These are phyloP conservation scores for Gasterosteus aculeatus DNA, from an alignment of 2,113 vertebrate species.

Conservation along the genomic window DNA sequence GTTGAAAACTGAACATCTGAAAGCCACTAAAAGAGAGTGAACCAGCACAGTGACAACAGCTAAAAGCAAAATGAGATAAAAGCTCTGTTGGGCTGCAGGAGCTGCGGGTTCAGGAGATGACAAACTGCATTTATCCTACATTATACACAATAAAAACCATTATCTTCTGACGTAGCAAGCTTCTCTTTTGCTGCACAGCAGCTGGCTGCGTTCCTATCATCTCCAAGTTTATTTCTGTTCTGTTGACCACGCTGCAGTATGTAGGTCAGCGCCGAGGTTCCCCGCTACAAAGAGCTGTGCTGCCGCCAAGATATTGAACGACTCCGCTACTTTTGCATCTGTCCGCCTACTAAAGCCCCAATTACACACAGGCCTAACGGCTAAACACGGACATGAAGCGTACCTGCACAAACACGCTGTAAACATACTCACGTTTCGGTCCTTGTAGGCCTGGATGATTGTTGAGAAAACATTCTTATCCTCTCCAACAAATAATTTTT, in stretches of 20 bases:
- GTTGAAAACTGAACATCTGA: background rate
- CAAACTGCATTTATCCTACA: background rate
- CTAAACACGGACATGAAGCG: constrained; percentile 42
- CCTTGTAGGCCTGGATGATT: constrained; percentile 48
- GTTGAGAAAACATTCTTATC: constrained; percentile 16
- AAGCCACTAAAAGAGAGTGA: background rate
- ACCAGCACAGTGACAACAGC: background rate
- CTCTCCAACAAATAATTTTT: constrained; percentile 40
- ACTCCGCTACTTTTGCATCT: constrained; percentile 32
- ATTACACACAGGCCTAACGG: constrained; percentile 31
- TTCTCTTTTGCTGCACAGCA: background rate
- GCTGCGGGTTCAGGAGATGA: background rate
- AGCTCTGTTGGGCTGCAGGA: background rate
- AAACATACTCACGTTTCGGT: constrained; percentile 64
- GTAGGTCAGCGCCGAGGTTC: constrained; percentile 56
- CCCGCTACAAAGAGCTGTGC: constrained; percentile 40
- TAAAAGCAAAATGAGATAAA: background rate
- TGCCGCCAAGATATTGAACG: constrained; percentile 34
- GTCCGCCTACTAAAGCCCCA: constrained; percentile 27
- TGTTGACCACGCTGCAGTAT: constrained; percentile 42
- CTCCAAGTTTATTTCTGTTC: background rate
- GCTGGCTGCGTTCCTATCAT: background rate
- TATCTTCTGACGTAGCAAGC: background rate
- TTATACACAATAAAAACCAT: background rate
- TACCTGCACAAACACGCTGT: constrained; percentile 19